A percentile compares a stretch with the other conserved stretches of the same genome.
Conservation (phyloP, 2,797 vertebrate species). For the Nyctalus aviator region DNA sequence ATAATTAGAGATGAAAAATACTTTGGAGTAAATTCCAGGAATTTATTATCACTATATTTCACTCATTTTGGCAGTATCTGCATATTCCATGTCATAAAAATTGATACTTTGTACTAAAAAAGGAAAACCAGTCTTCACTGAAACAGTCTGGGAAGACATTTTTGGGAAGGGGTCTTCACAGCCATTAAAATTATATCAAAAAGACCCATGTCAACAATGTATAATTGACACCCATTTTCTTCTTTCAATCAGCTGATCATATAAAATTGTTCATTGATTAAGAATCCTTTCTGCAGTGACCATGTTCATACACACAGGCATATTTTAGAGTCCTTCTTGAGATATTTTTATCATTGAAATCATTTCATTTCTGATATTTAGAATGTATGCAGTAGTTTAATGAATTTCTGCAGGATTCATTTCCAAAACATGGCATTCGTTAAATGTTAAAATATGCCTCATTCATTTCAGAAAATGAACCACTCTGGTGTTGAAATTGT, state of each 20-base stretch:
- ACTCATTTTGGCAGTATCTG: not conserved
- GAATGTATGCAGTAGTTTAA: slow-evolving; percentile 29
- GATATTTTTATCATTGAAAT: slow-evolving; percentile 44
- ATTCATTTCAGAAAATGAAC: slow-evolving; percentile 72
- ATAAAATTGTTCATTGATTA: not conserved
- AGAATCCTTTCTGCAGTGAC: not conserved
- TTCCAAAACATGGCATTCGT: slow-evolving; percentile 43
- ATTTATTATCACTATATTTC: not conserved
- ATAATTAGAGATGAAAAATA: not conserved
- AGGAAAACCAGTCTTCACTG: not conserved
- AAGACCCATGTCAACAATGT: not conserved
- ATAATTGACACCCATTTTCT: not conserved
- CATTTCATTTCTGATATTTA: slow-evolving; percentile 61
- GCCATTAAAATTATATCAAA: not conserved
- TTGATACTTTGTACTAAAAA: not conserved
- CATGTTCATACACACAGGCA: not conserved
- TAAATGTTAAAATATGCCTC: slow-evolving; percentile 79
- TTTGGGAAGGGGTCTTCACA: slow-evolving; percentile 15
- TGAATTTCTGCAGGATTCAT: slow-evolving; percentile 61
- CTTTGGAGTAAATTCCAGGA: not conserved
- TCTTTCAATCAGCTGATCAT: not conserved
- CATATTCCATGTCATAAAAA: not conserved
- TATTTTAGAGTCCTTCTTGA: not conserved
- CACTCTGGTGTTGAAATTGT: slow-evolving; percentile 59
- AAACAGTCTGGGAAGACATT: not conserved